Evolutionary conservation across 2,113 vertebrate species (phyloP), one percentile per base, ranked within the genome.

Genomic region (Malaclemys terrapin): DNA sequence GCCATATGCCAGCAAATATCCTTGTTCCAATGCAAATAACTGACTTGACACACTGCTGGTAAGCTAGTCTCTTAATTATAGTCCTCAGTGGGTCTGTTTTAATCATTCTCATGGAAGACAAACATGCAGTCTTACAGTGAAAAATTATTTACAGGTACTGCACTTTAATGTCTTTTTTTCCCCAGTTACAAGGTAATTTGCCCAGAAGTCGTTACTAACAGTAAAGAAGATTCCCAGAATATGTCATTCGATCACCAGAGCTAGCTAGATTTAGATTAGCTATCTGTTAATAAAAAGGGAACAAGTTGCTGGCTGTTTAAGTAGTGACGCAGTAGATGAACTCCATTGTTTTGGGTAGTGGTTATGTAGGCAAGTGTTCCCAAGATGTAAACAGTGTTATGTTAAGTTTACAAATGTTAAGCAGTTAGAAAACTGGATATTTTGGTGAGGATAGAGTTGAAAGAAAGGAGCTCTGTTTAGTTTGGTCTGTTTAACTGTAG

Each of bases 291-390:
- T 85, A 90, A 88, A 87, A 81, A 87, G 83, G 90, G 11, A 85
- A 94, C 54, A 45, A 49, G 79, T 92, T 93, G 84, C 91, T 97
- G 96, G 96, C 96, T 89, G 54, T 95, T 95, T 90, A 90, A 91
- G 88, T 91, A 95, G 91, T 72, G 94, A 96, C 82, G 89, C 96
- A 94, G 92, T 92, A 90, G 95, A 87, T 91, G 95, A 95, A 91
- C 93, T 35, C 87, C 81, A 95, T 95, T 95, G 96, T 97, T 97
- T 96, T 53, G 93, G 91, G 94, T 96, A 97, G 96, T 96, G 96
- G 94, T 79, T 95, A 95, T 95, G 92, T 4, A 94, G 84, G 94
- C 92, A 96, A 92, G 86, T 89, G 96, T 95, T 97, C 96, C 95
- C 96, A 91, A 93, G 95, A 96, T 95, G 92, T 95, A 96, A 97